Base-by-base conservation (phyloP, 2,113 vertebrate species). In the Xiphias gladius region DNA sequence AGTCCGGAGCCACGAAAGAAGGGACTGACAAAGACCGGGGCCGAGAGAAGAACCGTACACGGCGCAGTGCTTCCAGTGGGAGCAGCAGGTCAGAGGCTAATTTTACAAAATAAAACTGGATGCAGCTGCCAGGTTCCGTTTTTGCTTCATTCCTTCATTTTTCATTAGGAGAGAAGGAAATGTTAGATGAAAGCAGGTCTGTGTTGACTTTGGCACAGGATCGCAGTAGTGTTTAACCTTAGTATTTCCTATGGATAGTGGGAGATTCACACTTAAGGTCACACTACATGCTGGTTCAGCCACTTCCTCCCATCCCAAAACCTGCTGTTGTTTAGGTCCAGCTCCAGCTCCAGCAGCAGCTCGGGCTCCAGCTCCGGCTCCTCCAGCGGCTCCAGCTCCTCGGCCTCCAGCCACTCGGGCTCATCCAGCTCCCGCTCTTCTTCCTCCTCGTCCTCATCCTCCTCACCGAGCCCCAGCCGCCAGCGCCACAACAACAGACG, bases 401-500 rank as follows among this genome's bases (percentile, higher is more conserved):
- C 97, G 0, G 96, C 96, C 1, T 98, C 97, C 0, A 97, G 97
- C 91, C 96, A 96, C 77, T 98, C 97, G 0, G 97, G 97, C 41
- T 98, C 97, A n/a, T 98, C 97, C 66, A 97, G 96, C 91, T 96
- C 96, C 0, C 96, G 95, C 6, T 98, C 97, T 62, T 99, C 97
- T 61, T 97, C 97, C 61, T 97, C 97, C 30, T 97, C 97, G 81
- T 97, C 96, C 54, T 92, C 91, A 0, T 91, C 92, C 0, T 97
- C 97, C 22, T 98, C 97, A 0, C 97, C 97, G 0, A 98, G 96
- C 81, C 96, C 97, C 1, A 96, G 95, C 64, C 95, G 97, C 12
- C 96, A 96, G 37, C 95, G 97, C 3, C 97, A 98, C 1, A 97
- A 97, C 91, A 97, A 97, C 90, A 94, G 97, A 74, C 93, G 97